Conservation (phyloP, 2,888 invertebrate species). For the Encarsia formosa region DNA sequence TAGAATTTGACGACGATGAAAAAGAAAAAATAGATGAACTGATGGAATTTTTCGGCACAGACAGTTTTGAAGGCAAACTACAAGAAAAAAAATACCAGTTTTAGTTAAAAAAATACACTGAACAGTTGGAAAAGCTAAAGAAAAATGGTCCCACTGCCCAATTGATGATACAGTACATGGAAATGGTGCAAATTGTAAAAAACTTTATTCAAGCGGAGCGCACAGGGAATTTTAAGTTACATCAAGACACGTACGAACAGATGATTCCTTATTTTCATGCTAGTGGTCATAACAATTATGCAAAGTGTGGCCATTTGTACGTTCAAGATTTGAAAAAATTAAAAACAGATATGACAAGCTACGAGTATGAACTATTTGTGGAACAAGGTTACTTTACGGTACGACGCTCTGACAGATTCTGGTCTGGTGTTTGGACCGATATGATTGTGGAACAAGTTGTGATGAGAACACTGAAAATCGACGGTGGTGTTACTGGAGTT, state of each 20-base stretch:
- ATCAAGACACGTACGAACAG: constrained; percentile 33
- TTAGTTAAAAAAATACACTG: not conserved
- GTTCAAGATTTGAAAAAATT: constrained; percentile 44
- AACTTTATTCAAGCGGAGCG: constrained; percentile 39
- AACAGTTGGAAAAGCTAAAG: not conserved
- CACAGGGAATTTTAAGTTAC: constrained; percentile 36
- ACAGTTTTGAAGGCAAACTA: not conserved
- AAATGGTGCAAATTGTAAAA: constrained; percentile 36
- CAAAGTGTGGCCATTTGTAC: constrained; percentile 42
- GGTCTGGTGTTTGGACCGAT: constrained; percentile 34
- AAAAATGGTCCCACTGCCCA: constrained; percentile 27
- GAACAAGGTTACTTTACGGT: constrained; percentile 35
- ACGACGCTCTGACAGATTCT: constrained; percentile 33
- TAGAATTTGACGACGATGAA: constrained; percentile 1
- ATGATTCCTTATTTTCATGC: constrained; percentile 45
- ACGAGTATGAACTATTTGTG: not conserved
- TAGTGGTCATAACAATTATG: constrained; percentile 43
- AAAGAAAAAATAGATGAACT: not conserved
- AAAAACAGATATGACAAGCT: constrained; percentile 19
- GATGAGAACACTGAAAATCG: constrained; percentile 37
- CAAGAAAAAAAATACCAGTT: not conserved
- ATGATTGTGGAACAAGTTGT: constrained; percentile 41
- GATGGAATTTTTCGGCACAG: not conserved
- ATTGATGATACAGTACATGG: constrained; percentile 35
- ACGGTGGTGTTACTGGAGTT: constrained; percentile 35